phyloP scores from a whole-genome alignment of 1,140 invertebrate species.

The Drosophila subobscura region DNA sequence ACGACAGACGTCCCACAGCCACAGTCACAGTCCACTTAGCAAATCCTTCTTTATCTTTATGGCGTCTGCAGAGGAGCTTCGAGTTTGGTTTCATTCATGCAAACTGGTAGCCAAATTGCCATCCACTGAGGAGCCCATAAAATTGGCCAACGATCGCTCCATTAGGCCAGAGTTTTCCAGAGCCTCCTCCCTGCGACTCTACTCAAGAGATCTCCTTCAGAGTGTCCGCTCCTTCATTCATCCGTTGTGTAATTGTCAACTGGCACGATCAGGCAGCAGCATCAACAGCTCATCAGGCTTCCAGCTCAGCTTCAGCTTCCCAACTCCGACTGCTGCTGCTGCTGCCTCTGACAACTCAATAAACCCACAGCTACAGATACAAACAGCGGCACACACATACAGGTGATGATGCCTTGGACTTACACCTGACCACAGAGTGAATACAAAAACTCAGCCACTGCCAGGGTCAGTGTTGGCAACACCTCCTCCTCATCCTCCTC shows the following conservation, averaged over 20 bases:
- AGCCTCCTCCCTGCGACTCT: not conserved
- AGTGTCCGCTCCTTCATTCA: not conserved
- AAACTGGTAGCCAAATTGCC: conserved; percentile 70
- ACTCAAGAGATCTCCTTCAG: not conserved
- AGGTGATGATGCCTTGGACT: conserved; percentile 22
- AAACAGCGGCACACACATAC: conserved; percentile 6
- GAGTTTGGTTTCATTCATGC: conserved; percentile 63
- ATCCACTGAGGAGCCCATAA: conserved; percentile 56
- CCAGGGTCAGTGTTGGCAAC: conserved; percentile 25
- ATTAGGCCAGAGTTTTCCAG: conserved; percentile 48
- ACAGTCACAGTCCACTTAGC: conserved; percentile 53
- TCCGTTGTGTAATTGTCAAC: conserved; percentile 78
- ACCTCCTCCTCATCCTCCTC: not conserved
- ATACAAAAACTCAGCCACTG: conserved; percentile 26
- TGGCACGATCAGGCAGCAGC: conserved; percentile 71
- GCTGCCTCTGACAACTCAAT: conserved; percentile 70
- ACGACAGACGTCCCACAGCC: conserved; percentile 10
- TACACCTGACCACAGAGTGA: conserved; percentile 68
- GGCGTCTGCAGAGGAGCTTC: conserved; percentile 40
- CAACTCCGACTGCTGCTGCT: conserved; percentile 17
- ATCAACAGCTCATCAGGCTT: conserved; percentile 76
- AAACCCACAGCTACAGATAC: conserved; percentile 39
- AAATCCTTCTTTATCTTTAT: conserved; percentile 71
- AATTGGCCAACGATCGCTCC: conserved; percentile 76
- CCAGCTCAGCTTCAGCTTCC: conserved; percentile 12